Conservation (phyloP, 2,888 invertebrate species). For the Pammene fasciana region DNA sequence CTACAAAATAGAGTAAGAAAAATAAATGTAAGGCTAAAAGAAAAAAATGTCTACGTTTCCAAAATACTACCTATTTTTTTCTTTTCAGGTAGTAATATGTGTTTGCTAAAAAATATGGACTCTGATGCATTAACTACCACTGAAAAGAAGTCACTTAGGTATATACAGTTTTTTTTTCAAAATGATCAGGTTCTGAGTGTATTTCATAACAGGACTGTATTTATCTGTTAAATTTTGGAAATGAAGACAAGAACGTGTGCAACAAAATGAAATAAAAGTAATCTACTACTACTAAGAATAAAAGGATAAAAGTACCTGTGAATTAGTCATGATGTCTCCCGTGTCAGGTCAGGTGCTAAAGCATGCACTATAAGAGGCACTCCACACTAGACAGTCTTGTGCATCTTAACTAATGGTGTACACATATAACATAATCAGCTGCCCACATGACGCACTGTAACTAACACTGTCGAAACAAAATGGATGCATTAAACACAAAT, state of each 20-base stretch:
- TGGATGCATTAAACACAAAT: slow-evolving; percentile 69
- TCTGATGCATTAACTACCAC: background rate
- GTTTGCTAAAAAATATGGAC: background rate
- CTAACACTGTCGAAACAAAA: slow-evolving; percentile 75
- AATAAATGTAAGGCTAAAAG: slow-evolving; percentile 12
- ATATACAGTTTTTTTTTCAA: too few species aligned
- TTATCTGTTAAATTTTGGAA: background rate
- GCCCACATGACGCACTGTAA: slow-evolving; percentile 77
- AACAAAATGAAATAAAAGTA: slow-evolving; percentile 61
- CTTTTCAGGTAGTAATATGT: too few species aligned
- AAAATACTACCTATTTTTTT: background rate
- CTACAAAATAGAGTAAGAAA: background rate
- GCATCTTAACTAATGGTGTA: slow-evolving; percentile 76
- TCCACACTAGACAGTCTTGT: slow-evolving; percentile 73
- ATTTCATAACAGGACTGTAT: background rate
- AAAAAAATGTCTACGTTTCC: slow-evolving; percentile 9
- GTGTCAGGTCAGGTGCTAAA: slow-evolving; percentile 65
- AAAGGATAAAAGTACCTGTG: slow-evolving; percentile 71
- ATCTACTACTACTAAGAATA: slow-evolving; percentile 49
- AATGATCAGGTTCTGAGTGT: too few species aligned
- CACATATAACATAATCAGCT: slow-evolving; percentile 74
- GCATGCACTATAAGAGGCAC: slow-evolving; percentile 80
- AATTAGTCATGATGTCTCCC: slow-evolving; percentile 83
- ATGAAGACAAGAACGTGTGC: slow-evolving; percentile 47
- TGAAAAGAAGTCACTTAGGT: too few species aligned